Evolutionary conservation across 2,888 invertebrate genomes (phyloP).

Genomic region (Hanleya hanleyi): DNA sequence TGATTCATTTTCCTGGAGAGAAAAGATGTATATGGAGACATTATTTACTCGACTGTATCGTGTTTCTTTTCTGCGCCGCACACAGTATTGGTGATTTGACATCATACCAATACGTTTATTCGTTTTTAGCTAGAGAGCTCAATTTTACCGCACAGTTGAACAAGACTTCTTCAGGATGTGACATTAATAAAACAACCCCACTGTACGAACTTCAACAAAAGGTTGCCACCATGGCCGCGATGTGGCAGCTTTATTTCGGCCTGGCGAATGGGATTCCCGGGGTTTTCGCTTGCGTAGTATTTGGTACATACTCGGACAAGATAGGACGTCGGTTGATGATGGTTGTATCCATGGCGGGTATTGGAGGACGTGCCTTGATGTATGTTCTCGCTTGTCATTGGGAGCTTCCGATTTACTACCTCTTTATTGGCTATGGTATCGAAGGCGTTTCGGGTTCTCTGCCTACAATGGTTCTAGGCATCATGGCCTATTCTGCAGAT

Average conservation of each 20-base stretch:
- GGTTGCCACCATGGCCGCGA: not conserved
- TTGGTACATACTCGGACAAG: conserved; percentile 7
- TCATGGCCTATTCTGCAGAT: conserved; percentile 41
- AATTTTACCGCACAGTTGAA: not conserved
- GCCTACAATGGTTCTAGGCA: conserved; percentile 32
- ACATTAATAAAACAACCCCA: not conserved
- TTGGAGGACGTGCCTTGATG: not conserved
- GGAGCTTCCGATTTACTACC: not conserved
- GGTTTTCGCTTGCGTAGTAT: not conserved
- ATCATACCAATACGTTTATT: not conserved
- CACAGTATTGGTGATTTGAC: not conserved
- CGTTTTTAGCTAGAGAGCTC: not conserved
- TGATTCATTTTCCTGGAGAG: too few species aligned
- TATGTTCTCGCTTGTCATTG: conserved; percentile 17
- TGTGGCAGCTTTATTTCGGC: not conserved
- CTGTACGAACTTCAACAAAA: not conserved
- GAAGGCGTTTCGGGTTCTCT: conserved; percentile 43
- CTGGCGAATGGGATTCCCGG: not conserved
- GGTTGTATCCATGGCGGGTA: not conserved
- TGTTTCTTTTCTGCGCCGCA: not conserved
- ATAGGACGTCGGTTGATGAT: conserved; percentile 1
- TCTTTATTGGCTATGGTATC: conserved; percentile 23
- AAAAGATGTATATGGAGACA: not conserved
- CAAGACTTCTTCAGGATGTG: not conserved
- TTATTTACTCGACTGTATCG: not conserved